Percentiles rank a stretch among this genome's conserved stretches.
Evolutionary conservation across 2,888 invertebrate species (phyloP).

Genomic region (Amphiduros pacificus): DNA sequence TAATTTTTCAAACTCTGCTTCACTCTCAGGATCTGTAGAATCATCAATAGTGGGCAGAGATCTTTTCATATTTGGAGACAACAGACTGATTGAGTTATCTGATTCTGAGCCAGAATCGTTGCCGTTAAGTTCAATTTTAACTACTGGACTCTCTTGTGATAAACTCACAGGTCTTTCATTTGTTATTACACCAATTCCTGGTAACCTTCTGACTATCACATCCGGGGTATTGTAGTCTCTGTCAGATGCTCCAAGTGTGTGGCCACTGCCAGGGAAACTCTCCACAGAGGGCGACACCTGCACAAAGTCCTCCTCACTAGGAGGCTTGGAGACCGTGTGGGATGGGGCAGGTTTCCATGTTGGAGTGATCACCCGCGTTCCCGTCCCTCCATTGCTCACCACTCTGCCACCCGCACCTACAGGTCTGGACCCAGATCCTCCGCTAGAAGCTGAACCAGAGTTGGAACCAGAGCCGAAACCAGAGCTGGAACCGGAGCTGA

Average conservation of each 20-base stretch:
- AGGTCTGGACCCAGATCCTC: too few relatives aligned
- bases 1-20: not conserved
- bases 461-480: too few relatives aligned
- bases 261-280: too few relatives aligned
- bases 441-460: too few relatives aligned
- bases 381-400: too few relatives aligned
- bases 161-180: not conserved
- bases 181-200: constrained; percentile 10
- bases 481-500: too few relatives aligned
- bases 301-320: too few relatives aligned
- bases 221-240: not conserved
- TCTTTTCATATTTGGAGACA: not conserved
- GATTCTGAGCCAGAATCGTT: not conserved
- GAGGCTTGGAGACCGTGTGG: too few relatives aligned
- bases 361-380: too few relatives aligned
- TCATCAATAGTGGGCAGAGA: not conserved
- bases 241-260: not conserved
- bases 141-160: not conserved
- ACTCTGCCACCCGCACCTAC: too few relatives aligned
- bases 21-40: not conserved
- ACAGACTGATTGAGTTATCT: not conserved
- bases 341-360: too few relatives aligned
- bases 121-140: not conserved
- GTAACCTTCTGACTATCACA: not conserved
- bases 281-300: too few relatives aligned